Percentiles rank a stretch among this genome's conserved stretches.
Conservation (phyloP, 2,888 invertebrate genomes). For the Theodoxus fluviatilis region DNA sequence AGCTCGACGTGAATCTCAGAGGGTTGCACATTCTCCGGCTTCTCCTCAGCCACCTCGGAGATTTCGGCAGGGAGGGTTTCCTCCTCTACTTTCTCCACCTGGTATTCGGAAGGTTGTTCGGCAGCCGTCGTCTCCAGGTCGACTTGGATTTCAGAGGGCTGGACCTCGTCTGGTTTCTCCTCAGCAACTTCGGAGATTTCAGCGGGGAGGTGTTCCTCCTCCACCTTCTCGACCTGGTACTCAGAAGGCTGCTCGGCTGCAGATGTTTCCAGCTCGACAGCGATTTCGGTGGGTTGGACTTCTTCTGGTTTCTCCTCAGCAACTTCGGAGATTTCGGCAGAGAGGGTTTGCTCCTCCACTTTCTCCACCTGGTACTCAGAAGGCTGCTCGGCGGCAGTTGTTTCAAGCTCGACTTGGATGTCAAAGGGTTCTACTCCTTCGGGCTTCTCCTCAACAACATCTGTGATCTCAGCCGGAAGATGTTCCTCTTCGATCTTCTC, state of each 20-base stretch:
- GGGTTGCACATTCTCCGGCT: constrained; percentile 30
- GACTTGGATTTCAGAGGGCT: constrained; percentile 23
- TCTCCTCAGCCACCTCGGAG: constrained; percentile 13
- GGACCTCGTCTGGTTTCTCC: constrained; percentile 27
- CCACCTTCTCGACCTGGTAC: constrained; percentile 26
- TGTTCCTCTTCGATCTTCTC: constrained; percentile 30
- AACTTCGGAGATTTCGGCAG: constrained; percentile 22
- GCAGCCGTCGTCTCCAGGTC: constrained; percentile 29
- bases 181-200: constrained; percentile 21
- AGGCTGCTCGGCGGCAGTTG: constrained; percentile 34
- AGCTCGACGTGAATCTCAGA: constrained; percentile 28
- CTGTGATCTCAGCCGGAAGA: constrained; percentile 27
- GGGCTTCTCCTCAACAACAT: constrained; percentile 27
- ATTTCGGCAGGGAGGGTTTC: constrained; percentile 23
- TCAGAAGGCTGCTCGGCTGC: constrained; percentile 29
- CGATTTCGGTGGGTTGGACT: constrained; percentile 15
- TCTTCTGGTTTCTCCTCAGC: constrained; percentile 21
- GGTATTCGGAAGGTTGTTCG: constrained; percentile 27
- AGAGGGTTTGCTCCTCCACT: constrained; percentile 18
- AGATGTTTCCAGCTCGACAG: constrained; percentile 27
- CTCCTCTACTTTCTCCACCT: background rate
- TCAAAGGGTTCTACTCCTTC: constrained; percentile 31
- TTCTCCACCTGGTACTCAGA: constrained; percentile 36
- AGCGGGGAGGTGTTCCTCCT: constrained; percentile 19
- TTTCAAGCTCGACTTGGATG: constrained; percentile 29